Conservation (phyloP, 2,888 invertebrate genomes). For the Celastrina argiolus region DNA sequence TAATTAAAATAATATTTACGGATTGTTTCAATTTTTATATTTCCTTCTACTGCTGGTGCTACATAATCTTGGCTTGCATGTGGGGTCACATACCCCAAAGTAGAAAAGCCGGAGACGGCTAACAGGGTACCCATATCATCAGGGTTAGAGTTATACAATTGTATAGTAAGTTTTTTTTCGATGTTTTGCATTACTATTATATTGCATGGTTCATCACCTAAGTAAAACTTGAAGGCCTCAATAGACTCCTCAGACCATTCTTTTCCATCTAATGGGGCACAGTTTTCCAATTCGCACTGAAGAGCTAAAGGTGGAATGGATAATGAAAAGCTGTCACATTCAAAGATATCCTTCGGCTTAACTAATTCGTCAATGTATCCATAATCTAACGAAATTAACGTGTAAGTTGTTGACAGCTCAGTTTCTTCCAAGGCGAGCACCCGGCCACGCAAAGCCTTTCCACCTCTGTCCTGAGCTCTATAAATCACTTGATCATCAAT, state of each 20-base stretch:
- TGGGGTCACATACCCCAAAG: conserved; percentile 35
- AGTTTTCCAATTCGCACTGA: conserved; percentile 39
- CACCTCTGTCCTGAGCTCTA: neutral
- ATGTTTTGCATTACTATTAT: conserved; percentile 35
- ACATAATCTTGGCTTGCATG: neutral
- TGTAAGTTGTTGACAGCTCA: conserved; percentile 28
- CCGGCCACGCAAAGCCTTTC: conserved; percentile 28
- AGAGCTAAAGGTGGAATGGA: conserved; percentile 34
- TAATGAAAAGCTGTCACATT: conserved; percentile 14
- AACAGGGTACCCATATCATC: conserved; percentile 42
- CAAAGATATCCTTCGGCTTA: conserved; percentile 28
- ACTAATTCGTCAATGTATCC: conserved; percentile 37
- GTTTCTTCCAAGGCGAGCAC: conserved; percentile 28
- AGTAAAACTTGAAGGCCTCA: conserved; percentile 40
- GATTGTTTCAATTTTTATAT: neutral
- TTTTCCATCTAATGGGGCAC: conserved; percentile 33
- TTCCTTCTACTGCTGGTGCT: neutral
- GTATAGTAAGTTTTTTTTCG: conserved; percentile 35
- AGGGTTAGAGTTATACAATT: conserved; percentile 38
- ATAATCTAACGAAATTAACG: conserved; percentile 40
- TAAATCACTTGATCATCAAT: neutral
- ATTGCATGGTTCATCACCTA: conserved; percentile 37
- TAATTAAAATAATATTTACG: conserved; percentile 32
- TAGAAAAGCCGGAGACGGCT: conserved; percentile 37
- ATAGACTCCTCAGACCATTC: conserved; percentile 32